Base-by-base conservation (phyloP, 2,113 vertebrate species). In the Sminthopsis crassicaudata region DNA sequence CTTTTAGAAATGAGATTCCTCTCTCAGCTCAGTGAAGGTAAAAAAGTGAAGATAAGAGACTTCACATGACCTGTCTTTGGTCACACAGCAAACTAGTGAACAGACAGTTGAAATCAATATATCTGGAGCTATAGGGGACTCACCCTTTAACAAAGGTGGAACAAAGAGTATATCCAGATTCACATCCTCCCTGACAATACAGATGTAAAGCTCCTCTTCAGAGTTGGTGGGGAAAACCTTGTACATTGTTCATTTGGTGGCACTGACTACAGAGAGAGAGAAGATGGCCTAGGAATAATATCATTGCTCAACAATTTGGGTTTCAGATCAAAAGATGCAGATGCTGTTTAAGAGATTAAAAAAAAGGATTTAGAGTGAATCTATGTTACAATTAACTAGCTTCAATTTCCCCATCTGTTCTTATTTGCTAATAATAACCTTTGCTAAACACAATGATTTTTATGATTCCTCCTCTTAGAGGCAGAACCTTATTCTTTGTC, bases 131-230 rank as follows among this genome's bases (percentile, higher is more conserved):
- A 52, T 24, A 90, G 92, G 53, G n/a, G 26, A 95, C 94, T 42
- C 96, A 93, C 96, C 96, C 96, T 97, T 97, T 95, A 97, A 92
- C 46, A 90, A 84, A 0, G 91, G 93, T 84, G 97, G 97, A 42
- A 97, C 95, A 51, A 94, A 95, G 60, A 97, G 10, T 14, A 90
- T 90, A n/a, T 97, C 94, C 95, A 97, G 92, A 94, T 97, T 94
- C 53, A 97, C 91, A 89, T 93, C 91, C 84, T 95, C 96, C 53
- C 67, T 96, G 94, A 96, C 90, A 52, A 90, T 97, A 91, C 96
- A 97, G 92, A 95, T 25, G 92, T 93, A 93, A 92, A 95, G 92
- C 30, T 93, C 46, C 53, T 93, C 92, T 84, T 96, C 94, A 92
- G 67, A 91, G 92, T 4, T 93, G 89, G 91, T 89, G 67, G 95